Conservation (phyloP, 2,797 vertebrate genomes). For the Poeciliopsis presidionis region DNA sequence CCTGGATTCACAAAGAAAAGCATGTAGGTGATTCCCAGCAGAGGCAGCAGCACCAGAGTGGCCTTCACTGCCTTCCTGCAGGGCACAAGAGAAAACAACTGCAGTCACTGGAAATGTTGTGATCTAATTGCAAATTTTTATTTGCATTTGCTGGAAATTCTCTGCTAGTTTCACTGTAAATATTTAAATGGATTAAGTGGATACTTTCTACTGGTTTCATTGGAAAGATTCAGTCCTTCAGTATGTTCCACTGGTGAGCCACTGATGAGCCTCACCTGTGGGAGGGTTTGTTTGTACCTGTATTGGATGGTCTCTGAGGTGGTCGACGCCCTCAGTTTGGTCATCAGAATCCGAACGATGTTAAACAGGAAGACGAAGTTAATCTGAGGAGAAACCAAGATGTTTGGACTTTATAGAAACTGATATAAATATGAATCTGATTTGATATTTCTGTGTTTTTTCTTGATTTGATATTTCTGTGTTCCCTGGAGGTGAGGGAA, state of each 20-base stretch:
- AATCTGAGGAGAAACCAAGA: neutral
- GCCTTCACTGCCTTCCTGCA: conserved; percentile 97
- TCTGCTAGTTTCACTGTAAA: neutral
- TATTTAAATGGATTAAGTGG: neutral
- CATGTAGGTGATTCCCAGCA: conserved; percentile 98
- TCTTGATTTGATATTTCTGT: neutral
- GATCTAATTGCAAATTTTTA: neutral
- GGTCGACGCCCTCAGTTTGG: conserved; percentile 94
- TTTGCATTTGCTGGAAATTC: neutral
- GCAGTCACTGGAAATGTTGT: neutral
- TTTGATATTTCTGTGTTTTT: neutral
- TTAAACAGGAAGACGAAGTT: conserved; percentile 99
- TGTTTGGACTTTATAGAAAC: neutral
- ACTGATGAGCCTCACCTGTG: neutral
- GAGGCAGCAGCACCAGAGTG: conserved; percentile 92
- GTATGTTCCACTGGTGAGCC: no score
- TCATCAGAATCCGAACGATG: conserved; percentile 98
- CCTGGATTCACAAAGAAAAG: conserved; percentile 97
- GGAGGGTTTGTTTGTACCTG: conserved; percentile 80
- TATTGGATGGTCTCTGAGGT: conserved; percentile 98
- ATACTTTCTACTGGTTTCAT: neutral
- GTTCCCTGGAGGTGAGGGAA: neutral
- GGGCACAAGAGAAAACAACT: neutral
- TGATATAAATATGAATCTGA: neutral
- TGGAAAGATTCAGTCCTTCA: no score